These are phyloP conservation scores for Miltochrista miniata DNA, from an alignment of 2,888 invertebrate species.

Conservation along the genomic window DNA sequence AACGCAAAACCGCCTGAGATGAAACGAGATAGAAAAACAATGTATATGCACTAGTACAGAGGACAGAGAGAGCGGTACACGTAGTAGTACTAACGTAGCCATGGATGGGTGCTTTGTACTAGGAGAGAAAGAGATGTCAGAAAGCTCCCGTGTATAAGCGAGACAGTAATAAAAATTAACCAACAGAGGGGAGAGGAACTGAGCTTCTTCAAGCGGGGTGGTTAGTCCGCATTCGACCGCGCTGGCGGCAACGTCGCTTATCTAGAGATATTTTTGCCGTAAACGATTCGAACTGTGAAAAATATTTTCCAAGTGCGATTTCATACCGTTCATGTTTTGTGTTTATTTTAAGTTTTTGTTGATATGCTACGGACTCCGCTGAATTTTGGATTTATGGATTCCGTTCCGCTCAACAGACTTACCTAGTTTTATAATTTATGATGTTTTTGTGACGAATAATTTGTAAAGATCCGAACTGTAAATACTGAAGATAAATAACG, in stretches of 20 bases:
- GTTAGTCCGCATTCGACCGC: constrained; percentile 82
- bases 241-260: constrained; percentile 66
- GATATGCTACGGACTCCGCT: constrained; percentile 34
- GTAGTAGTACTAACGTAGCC: constrained; percentile 71
- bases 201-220: constrained; percentile 82
- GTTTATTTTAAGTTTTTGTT: constrained; percentile 52
- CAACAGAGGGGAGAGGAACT: constrained; percentile 79
- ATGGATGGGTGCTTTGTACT: constrained; percentile 68
- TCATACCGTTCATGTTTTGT: constrained; percentile 55
- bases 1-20: constrained; percentile 81
- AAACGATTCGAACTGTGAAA: constrained; percentile 76
- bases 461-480: constrained; percentile 37
- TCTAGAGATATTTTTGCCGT: constrained; percentile 45
- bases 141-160: constrained; percentile 70
- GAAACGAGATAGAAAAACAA: constrained; percentile 84
- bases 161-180: constrained; percentile 76
- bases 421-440: constrained; percentile 37
- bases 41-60: constrained; percentile 82
- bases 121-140: constrained; percentile 67
- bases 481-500: constrained; percentile 45
- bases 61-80: constrained; percentile 78
- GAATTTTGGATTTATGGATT: constrained; percentile 42
- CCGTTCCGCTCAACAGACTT: constrained; percentile 37
- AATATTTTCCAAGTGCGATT: constrained; percentile 66
- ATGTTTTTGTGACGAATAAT: constrained; percentile 58